These are phyloP conservation scores for Pseudochaenichthys georgianus DNA, from an alignment of 2,797 vertebrate genomes.

Conservation along the genomic window DNA sequence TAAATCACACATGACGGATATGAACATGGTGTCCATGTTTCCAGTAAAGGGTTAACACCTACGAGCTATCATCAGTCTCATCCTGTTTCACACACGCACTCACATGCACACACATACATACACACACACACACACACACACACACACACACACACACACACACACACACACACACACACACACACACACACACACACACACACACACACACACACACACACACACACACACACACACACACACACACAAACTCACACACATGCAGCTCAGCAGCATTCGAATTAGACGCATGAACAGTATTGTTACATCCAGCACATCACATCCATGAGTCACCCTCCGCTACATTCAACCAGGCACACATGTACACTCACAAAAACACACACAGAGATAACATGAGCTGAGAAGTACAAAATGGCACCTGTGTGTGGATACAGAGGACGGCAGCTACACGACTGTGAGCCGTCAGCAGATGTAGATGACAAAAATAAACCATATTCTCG, in stretches of 20 bases:
- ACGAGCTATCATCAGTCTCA: slow-evolving; percentile 43
- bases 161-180: slow-evolving; percentile 41
- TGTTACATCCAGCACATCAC: slow-evolving; percentile 73
- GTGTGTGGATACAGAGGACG: slow-evolving; percentile 63
- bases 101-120: slow-evolving; percentile 14
- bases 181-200: slow-evolving; percentile 6
- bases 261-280: slow-evolving; percentile 54
- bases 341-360: slow-evolving; percentile 55
- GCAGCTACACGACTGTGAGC: slow-evolving; percentile 37
- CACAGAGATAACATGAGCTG: slow-evolving; percentile 34
- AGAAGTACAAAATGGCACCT: slow-evolving; percentile 81
- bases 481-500: slow-evolving; percentile 11
- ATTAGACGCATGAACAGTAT: slow-evolving; percentile 74
- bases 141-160: slow-evolving; percentile 45
- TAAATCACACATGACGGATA: slow-evolving; percentile 33
- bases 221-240: slow-evolving; percentile 31
- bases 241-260: slow-evolving; percentile 41
- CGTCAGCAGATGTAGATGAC: slow-evolving; percentile 28
- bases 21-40: slow-evolving; percentile 42
- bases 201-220: slow-evolving; percentile 33
- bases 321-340: slow-evolving; percentile 74
- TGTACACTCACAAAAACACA: slow-evolving; percentile 16
- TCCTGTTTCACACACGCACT: slow-evolving; percentile 32
- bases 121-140: slow-evolving; percentile 39
- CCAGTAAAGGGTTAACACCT: slow-evolving; percentile 63